Conservation (phyloP, 2,888 invertebrate species). For the Lepetodrilus schrolli region DNA sequence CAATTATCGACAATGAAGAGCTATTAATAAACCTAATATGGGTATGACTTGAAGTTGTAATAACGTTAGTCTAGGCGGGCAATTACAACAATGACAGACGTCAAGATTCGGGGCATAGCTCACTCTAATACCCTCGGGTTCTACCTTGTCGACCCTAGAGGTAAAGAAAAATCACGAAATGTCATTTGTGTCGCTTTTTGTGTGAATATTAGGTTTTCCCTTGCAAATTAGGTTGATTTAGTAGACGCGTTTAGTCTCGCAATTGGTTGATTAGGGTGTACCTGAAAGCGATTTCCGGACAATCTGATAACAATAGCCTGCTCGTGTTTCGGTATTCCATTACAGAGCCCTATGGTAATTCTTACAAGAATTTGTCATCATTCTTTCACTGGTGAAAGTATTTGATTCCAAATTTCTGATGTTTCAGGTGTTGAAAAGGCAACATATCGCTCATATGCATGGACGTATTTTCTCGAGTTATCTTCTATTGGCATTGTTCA, state of each 20-base stretch:
- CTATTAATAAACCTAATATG: constrained; percentile 25
- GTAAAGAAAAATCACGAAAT: background rate
- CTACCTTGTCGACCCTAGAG: background rate
- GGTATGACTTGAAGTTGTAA: background rate
- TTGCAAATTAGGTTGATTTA: constrained; percentile 1
- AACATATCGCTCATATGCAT: too few species aligned
- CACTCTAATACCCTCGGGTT: background rate
- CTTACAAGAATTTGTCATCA: too few species aligned
- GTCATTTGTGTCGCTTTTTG: constrained; percentile 11
- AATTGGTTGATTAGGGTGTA: background rate
- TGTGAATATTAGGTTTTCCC: constrained; percentile 4
- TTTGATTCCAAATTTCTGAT: too few species aligned
- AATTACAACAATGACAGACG: background rate
- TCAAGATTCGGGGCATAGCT: constrained; percentile 17
- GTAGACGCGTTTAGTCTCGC: background rate
- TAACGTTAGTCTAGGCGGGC: constrained; percentile 3
- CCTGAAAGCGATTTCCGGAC: background rate
- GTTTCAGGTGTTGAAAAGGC: too few species aligned
- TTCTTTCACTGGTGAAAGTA: too few species aligned
- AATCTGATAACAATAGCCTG: background rate
- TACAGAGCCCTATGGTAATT: too few species aligned
- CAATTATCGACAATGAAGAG: constrained; percentile 22
- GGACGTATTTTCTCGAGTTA: too few species aligned
- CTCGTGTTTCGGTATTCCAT: too few species aligned
- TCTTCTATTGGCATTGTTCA: too few species aligned